A percentile compares a stretch with the other conserved stretches of the same genome.
Conservation (phyloP, 2,888 invertebrate species). For the Gastrophysa polygoni region DNA sequence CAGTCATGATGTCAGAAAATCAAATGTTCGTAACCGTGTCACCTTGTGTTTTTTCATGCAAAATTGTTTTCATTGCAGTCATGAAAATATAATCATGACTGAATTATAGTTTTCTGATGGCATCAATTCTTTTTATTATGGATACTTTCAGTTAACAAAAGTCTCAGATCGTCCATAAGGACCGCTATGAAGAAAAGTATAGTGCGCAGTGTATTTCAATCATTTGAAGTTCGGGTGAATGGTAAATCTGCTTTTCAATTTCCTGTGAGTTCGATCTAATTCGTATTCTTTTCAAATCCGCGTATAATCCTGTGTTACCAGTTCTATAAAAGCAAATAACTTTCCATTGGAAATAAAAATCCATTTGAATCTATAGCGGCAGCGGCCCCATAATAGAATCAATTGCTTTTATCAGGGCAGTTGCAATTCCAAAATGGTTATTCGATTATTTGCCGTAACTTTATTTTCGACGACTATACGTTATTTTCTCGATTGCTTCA, state of each 20-base stretch:
- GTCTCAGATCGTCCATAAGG: no score
- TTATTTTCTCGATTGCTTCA: neutral
- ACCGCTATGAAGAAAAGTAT: no score
- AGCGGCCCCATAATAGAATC: conserved; percentile 25
- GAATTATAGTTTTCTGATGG: no score
- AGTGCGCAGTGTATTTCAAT: no score
- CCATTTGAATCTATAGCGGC: conserved; percentile 23
- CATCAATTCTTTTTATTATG: no score
- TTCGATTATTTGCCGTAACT: conserved; percentile 28
- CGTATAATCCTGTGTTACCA: conserved; percentile 25
- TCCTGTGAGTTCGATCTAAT: conserved; percentile 13
- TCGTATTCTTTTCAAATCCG: conserved; percentile 21
- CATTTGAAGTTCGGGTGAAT: no score
- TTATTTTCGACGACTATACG: conserved; percentile 17
- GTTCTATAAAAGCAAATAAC: conserved; percentile 25
- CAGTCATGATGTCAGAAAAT: no score
- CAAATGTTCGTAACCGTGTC: no score
- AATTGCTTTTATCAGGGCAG: conserved; percentile 29
- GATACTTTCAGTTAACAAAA: no score
- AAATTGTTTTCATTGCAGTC: no score
- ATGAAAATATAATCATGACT: no score
- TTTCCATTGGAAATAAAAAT: conserved; percentile 27
- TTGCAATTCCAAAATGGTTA: conserved; percentile 30
- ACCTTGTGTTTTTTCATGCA: no score
- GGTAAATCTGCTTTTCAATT: conserved; percentile 16